phyloP scores from a whole-genome alignment of 2,797 vertebrate species.

The Halcyon smyrnensis region DNA sequence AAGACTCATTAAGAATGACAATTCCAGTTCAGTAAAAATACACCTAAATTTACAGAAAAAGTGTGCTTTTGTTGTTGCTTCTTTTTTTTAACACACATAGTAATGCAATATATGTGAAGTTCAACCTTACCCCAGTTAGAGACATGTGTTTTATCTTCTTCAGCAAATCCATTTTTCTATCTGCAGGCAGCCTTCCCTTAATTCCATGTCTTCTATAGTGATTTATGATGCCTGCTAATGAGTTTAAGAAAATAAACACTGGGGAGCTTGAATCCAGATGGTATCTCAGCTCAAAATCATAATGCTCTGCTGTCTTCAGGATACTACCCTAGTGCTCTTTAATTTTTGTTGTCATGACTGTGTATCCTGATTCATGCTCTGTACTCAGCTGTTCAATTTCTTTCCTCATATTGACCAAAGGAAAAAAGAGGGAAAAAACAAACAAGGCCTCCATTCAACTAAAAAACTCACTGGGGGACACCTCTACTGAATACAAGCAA shows the following conservation, averaged over 20 bases:
- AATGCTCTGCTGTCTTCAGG: not conserved
- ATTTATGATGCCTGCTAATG: not conserved
- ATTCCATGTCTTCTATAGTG: not conserved
- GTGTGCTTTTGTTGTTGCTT: too few species aligned
- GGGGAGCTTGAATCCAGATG: not conserved
- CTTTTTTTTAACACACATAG: not conserved
- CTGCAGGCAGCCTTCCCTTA: not conserved
- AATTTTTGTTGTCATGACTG: not conserved
- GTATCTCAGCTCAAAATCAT: not conserved
- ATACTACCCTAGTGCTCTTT: not conserved
- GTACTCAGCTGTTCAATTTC: not conserved
- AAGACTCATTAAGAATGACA: not conserved
- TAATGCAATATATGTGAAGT: accelerated
- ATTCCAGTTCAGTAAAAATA: not conserved
- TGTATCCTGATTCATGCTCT: not conserved
- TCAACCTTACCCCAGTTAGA: not conserved
- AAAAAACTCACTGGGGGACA: not conserved
- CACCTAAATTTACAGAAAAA: not conserved
- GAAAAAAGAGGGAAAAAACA: not conserved
- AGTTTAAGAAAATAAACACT: not conserved
- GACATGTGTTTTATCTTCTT: not conserved
- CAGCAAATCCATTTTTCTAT: not conserved
- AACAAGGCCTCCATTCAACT: not conserved
- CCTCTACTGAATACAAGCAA: not conserved
- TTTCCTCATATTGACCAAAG: not conserved